phyloP scores from a whole-genome alignment of 2,888 invertebrate genomes.

The Epinotia bilunana region DNA sequence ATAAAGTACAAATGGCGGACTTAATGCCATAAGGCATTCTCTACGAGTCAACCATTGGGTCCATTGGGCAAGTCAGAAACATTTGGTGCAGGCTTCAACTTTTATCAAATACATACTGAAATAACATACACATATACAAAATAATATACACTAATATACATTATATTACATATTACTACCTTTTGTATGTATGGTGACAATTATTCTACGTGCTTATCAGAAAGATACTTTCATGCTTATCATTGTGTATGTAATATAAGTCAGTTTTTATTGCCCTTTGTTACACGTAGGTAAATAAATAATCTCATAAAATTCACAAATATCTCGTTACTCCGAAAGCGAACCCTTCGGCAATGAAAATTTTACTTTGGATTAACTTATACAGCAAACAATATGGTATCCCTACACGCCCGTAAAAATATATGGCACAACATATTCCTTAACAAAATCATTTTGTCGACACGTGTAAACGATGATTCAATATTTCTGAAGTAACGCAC shows the following conservation, averaged over 20 bases:
- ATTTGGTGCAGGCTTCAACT: too few species aligned
- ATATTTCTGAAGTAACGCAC: conserved; percentile 41
- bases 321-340: background rate
- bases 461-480: conserved; percentile 51
- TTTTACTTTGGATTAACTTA: conserved; percentile 32
- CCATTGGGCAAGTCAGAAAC: too few species aligned
- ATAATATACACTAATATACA: too few species aligned
- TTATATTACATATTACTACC: too few species aligned
- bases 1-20: too few species aligned
- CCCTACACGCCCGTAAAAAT: conserved; percentile 58
- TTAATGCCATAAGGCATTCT: too few species aligned
- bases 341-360: conserved; percentile 11
- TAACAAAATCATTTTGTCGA: conserved; percentile 53
- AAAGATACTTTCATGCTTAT: too few species aligned
- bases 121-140: too few species aligned
- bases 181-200: too few species aligned
- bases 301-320: background rate
- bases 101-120: too few species aligned
- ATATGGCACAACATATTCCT: conserved; percentile 52
- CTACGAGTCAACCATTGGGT: too few species aligned
- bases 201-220: too few species aligned
- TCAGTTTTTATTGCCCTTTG: background rate
- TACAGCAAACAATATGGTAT: conserved; percentile 24
- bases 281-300: background rate
- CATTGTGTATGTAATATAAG: background rate